Percentiles rank a stretch among this genome's conserved stretches.
phyloP scores from a whole-genome alignment of 1,140 invertebrate species.

The Dryas iulia region DNA sequence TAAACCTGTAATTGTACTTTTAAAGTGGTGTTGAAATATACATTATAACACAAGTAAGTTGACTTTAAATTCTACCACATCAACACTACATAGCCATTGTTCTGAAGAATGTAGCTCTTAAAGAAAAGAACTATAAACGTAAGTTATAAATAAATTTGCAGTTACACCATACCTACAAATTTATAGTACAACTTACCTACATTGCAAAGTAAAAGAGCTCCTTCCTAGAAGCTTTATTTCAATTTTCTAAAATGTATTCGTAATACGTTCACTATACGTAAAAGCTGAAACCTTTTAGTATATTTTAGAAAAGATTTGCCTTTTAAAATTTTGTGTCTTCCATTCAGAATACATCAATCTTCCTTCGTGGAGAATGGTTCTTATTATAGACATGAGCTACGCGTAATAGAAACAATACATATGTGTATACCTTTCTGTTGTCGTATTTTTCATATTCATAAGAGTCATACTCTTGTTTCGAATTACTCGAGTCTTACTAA shows the following conservation, averaged over 20 bases:
- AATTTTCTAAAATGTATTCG: neutral
- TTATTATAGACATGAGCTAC: neutral
- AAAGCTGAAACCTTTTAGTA: constrained; percentile 3
- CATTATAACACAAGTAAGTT: no score
- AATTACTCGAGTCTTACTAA: no score
- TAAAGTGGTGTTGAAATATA: no score
- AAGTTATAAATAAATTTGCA: neutral
- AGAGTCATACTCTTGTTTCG: no score
- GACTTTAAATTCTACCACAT: no score
- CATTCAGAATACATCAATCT: constrained; percentile 1
- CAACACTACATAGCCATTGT: no score
- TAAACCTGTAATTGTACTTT: no score
- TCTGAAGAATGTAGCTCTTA: no score
- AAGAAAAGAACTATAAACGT: neutral
- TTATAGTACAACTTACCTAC: no score
- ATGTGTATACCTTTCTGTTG: no score
- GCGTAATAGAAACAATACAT: neutral
- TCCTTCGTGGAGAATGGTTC: neutral
- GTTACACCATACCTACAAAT: neutral
- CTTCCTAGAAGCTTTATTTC: neutral
- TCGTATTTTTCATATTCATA: no score
- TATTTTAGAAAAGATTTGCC: neutral
- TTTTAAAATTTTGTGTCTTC: neutral
- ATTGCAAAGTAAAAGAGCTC: neutral
- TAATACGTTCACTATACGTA: neutral